Evolutionary conservation across 2,797 vertebrate genomes (phyloP), one percentile per base, ranked within the genome.

Genomic region (Mus minutoides): DNA sequence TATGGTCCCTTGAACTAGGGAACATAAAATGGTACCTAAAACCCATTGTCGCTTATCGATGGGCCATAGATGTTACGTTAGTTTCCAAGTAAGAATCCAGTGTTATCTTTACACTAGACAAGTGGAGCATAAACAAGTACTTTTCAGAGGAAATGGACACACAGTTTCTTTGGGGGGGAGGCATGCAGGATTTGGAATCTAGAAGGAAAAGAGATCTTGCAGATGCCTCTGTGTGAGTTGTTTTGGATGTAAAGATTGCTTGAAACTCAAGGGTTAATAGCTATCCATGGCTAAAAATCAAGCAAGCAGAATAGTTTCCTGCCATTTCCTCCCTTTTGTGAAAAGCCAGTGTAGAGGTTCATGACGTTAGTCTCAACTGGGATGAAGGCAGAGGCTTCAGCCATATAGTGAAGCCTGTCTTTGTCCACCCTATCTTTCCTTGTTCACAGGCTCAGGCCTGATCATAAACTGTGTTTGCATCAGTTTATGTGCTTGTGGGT

Each of bases 81-180:
- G 64, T 94, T 97, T 97, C 95, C 91, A 62, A 96, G n/a, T 26
- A 94, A 96, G 75, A 92, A 95, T 91, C 31, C 54, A 95, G 49
- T 96, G 96, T 97, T 95, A 92, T 96, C 94, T 96, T 90, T 84
- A 75, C 92, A 22, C 56, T 82, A 94, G 56, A 94, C 96, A 90
- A 46, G 31, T 86, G 7, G 46, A 94, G 26, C 79, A 93, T 67
- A 86, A 94, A 96, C 87, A 94, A 92, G 40, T 96, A 58, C 92
- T 93, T 93, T 97, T 97, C 90, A 96, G 69, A 95, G 88, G 86
- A 97, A 96, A 95, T 67, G 86, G 91, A 92, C 60, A 71, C 46
- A 91, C 49, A 54, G 8, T 83, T 95, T 75, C 40, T 84, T 88
- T 6, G 17, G 37, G 37, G 37, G 71, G 37, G 54, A 24, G 16